Conservation (phyloP, 2,888 invertebrate genomes). For the Hoplodrina blanda region DNA sequence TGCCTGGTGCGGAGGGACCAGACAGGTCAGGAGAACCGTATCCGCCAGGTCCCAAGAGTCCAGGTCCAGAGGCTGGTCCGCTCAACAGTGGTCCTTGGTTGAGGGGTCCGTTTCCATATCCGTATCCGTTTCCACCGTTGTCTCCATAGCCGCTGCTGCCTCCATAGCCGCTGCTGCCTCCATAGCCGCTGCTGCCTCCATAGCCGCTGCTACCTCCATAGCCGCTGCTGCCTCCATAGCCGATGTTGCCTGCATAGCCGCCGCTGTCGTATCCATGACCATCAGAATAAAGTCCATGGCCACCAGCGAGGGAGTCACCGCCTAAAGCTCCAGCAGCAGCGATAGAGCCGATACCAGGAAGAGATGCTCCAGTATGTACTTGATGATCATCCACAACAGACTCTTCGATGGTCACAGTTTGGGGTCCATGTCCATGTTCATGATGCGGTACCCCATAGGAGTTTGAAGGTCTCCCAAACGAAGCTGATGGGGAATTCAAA, state of each 20-base stretch:
- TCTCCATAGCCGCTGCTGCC: background rate
- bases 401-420: conserved; percentile 52
- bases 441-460: conserved; percentile 75
- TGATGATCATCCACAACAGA: conserved; percentile 63
- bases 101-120: conserved; percentile 9
- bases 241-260: background rate
- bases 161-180: conserved; percentile 25
- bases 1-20: conserved; percentile 41
- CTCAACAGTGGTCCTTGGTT: conserved; percentile 38
- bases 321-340: conserved; percentile 26
- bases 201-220: conserved; percentile 13
- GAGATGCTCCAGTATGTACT: conserved; percentile 49
- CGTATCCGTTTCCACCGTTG: background rate
- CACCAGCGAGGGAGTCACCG: conserved; percentile 32
- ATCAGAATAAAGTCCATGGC: conserved; percentile 18
- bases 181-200: conserved; percentile 17
- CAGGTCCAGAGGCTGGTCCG: conserved; percentile 38
- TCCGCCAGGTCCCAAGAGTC: background rate
- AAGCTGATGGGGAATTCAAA: conserved; percentile 80
- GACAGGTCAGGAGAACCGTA: conserved; percentile 38
- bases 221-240: conserved; percentile 1
- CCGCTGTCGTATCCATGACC: background rate
- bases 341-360: conserved; percentile 55
- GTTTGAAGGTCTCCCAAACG: conserved; percentile 80
- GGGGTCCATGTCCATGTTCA: background rate